Conservation (phyloP, 2,797 vertebrate genomes). For the Chaetodon trifasciatus region DNA sequence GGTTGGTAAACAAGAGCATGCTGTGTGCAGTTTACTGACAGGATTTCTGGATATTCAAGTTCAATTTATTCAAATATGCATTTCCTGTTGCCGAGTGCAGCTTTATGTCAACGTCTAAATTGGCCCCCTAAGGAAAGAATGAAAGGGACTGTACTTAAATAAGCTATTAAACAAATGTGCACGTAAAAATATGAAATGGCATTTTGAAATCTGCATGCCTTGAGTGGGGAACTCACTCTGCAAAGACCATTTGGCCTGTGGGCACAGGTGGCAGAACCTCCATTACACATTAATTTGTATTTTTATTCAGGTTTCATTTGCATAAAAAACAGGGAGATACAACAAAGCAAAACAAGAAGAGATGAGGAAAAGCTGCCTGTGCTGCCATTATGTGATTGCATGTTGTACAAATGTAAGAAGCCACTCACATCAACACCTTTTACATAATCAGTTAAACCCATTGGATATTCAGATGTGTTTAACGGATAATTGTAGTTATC, state of each 20-base stretch:
- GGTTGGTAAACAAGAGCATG: conserved; percentile 38
- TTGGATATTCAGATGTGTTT: conserved; percentile 10
- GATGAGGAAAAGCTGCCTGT: conserved; percentile 2
- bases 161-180: conserved; percentile 36
- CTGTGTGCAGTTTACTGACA: conserved; percentile 32
- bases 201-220: conserved; percentile 37
- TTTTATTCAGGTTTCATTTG: conserved; percentile 50
- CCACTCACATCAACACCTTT: not conserved
- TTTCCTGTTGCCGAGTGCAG: conserved; percentile 8
- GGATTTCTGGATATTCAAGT: conserved; percentile 19
- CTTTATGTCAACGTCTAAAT: conserved; percentile 42
- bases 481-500: conserved; percentile 29
- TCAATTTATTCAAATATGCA: conserved; percentile 21
- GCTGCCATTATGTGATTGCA: not conserved
- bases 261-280: conserved; percentile 46
- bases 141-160: conserved; percentile 37
- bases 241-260: conserved; percentile 48
- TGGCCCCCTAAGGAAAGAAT: conserved; percentile 36
- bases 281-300: conserved; percentile 53
- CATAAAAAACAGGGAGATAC: conserved; percentile 20
- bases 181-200: conserved; percentile 50
- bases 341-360: conserved; percentile 17
- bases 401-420: not conserved
- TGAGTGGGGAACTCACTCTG: conserved; percentile 27
- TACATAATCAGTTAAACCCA: conserved; percentile 11